phyloP scores from a whole-genome alignment of 1,140 invertebrate species.

The Heliothis virescens region DNA sequence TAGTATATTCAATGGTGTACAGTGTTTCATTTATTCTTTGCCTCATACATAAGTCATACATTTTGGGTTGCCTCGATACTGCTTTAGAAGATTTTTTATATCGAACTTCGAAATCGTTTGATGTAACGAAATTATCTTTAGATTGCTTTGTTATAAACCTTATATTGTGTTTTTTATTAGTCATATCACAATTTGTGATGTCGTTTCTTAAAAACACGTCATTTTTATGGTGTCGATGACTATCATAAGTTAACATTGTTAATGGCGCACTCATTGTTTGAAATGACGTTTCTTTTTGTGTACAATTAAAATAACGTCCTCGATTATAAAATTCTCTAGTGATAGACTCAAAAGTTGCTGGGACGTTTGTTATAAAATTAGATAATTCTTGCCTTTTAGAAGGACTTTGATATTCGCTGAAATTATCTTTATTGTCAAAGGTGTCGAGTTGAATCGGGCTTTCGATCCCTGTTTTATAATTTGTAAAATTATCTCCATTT shows the following conservation, averaged over 20 bases:
- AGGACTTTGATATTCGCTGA: background rate
- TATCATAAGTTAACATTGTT: slow-evolving; percentile 61
- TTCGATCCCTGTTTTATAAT: background rate
- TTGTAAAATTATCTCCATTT: no score
- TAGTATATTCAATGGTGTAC: slow-evolving; percentile 53
- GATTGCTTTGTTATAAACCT: slow-evolving; percentile 57
- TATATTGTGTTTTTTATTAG: slow-evolving; percentile 35
- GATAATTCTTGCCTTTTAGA: background rate
- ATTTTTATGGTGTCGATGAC: slow-evolving; percentile 48
- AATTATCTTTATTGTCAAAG: background rate
- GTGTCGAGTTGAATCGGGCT: no score
- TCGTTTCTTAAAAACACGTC: slow-evolving; percentile 1
- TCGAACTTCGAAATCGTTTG: background rate
- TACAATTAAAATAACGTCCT: slow-evolving; percentile 6
- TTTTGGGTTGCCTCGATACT: background rate
- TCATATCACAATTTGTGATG: no score
- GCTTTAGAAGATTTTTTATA: slow-evolving; percentile 16
- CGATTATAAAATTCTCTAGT: background rate
- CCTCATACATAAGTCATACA: background rate
- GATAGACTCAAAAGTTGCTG: background rate
- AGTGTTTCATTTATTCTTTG: slow-evolving; percentile 25
- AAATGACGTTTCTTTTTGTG: slow-evolving; percentile 17
- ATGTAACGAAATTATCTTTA: slow-evolving; percentile 53
- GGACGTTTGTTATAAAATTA: background rate
- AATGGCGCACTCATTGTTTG: background rate